phyloP scores from a whole-genome alignment of 2,113 vertebrate species.

The Carettochelys insculpta region DNA sequence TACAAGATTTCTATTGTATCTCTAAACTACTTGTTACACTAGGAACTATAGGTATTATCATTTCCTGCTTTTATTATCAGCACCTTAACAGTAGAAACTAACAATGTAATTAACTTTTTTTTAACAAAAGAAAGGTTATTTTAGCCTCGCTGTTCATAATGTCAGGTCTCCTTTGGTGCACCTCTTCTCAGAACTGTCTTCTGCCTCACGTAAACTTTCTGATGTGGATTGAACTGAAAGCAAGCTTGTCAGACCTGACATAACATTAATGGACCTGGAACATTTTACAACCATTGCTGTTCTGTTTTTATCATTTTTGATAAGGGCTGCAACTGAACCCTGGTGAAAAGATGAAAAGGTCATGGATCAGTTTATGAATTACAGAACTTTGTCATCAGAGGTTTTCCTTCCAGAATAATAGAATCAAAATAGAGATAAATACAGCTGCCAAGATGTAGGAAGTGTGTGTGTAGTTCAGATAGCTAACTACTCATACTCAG shows the following conservation, averaged over 20 bases:
- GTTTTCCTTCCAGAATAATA: constrained; percentile 36
- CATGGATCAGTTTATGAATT: constrained; percentile 21
- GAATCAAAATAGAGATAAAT: constrained; percentile 45
- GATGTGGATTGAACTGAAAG: constrained; percentile 58
- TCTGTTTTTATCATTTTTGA: constrained; percentile 57
- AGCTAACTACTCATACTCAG: neutral
- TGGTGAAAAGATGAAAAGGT: constrained; percentile 19
- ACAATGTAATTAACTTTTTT: constrained; percentile 11
- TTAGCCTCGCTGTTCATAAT: neutral
- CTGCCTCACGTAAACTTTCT: constrained; percentile 42
- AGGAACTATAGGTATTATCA: neutral
- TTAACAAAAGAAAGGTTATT: constrained; percentile 11
- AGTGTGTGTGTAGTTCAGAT: neutral
- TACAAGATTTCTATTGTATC: constrained; percentile 18
- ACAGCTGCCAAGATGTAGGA: neutral
- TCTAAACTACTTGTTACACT: neutral
- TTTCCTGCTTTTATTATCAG: constrained; percentile 28
- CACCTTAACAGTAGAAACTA: neutral
- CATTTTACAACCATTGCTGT: constrained; percentile 37
- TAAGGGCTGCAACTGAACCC: constrained; percentile 32
- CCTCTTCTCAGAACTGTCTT: constrained; percentile 26
- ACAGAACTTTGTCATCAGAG: constrained; percentile 20
- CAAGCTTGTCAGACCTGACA: constrained; percentile 41
- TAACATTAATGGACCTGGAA: constrained; percentile 50
- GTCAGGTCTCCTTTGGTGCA: constrained; percentile 38